Percentiles rank a stretch among this genome's conserved stretches.
phyloP scores from a whole-genome alignment of 30 jellyfish, hydroid and myxozoan genomes.

The Pseudorhiza aurosa region DNA sequence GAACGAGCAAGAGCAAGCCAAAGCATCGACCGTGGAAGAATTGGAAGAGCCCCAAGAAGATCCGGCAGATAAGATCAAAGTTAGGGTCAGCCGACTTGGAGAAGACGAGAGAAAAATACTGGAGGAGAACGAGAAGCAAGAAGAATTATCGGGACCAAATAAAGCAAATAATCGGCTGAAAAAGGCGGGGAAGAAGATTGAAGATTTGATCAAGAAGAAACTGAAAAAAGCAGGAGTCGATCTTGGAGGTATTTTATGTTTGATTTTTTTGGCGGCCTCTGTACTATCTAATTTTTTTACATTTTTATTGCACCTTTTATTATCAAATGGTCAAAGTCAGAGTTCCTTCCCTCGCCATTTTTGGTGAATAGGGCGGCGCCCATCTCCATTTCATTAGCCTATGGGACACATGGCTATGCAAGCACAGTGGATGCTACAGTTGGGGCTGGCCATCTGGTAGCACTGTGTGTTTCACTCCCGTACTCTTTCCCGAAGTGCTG shows the following conservation, averaged over 20 bases:
- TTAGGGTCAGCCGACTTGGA: constrained; percentile 35
- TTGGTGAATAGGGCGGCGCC: too few relatives aligned
- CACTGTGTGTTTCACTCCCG: too few relatives aligned
- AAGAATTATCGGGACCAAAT: constrained; percentile 26
- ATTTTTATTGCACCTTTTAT: too few relatives aligned
- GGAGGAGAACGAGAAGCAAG: constrained; percentile 59
- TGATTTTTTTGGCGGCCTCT: too few relatives aligned
- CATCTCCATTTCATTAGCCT: too few relatives aligned
- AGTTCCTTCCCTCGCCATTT: too few relatives aligned
- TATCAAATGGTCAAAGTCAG: too few relatives aligned
- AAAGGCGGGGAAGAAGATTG: constrained; percentile 80
- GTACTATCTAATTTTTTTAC: too few relatives aligned
- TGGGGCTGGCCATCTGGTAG: too few relatives aligned
- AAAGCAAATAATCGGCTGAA: constrained; percentile 13
- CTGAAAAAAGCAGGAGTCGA: constrained; percentile 84
- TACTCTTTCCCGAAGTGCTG: too few relatives aligned
- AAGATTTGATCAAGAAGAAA: constrained; percentile 69
- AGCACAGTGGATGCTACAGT: too few relatives aligned
- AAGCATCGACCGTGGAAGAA: neutral
- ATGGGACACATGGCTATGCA: too few relatives aligned
- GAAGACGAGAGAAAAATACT: constrained; percentile 42
- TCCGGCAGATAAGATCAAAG: constrained; percentile 8
- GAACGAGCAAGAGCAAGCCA: neutral
- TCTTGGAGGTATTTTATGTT: constrained; percentile 81
- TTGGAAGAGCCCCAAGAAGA: neutral